These are phyloP conservation scores for Drosophila quasianomalipes DNA, from an alignment of 2,888 invertebrate species.

Conservation along the genomic window DNA sequence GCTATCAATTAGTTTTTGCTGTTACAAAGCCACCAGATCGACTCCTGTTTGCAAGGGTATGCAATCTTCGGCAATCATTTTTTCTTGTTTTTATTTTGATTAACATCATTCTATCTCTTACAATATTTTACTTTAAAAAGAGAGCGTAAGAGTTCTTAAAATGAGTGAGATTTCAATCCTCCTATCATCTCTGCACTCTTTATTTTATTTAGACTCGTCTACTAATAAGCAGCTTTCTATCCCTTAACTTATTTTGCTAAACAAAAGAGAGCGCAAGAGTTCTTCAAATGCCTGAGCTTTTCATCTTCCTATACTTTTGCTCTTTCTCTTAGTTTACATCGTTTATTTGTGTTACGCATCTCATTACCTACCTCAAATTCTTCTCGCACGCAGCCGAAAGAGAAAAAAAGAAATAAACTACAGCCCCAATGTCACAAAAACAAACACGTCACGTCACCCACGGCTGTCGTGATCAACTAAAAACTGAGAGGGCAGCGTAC, in stretches of 20 bases:
- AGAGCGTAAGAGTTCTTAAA: not conserved
- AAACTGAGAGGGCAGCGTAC: not conserved
- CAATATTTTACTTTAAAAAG: not conserved
- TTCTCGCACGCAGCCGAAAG: not conserved
- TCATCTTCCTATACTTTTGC: not conserved
- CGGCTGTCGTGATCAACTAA: conserved; percentile 46
- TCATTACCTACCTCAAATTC: conserved; percentile 30
- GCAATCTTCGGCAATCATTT: not conserved
- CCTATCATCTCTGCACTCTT: not conserved
- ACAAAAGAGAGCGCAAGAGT: not conserved
- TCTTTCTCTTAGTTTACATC: not conserved
- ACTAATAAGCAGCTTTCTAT: not conserved
- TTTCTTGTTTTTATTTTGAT: not conserved
- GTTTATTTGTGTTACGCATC: not conserved
- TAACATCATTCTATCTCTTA: not conserved
- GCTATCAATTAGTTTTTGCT: not conserved
- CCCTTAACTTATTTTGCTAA: not conserved
- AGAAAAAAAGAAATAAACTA: not conserved
- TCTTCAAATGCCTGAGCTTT: conserved; percentile 4
- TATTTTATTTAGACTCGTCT: not conserved
- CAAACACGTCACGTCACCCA: conserved; percentile 7
- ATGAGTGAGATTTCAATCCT: conserved; percentile 8
- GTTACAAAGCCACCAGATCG: not conserved
- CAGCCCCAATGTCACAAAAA: not conserved
- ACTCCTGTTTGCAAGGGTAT: too few relatives aligned